A percentile compares a stretch with the other conserved stretches of the same genome.
phyloP scores from a whole-genome alignment of 1,140 invertebrate genomes.

The Cephus cinctus region DNA sequence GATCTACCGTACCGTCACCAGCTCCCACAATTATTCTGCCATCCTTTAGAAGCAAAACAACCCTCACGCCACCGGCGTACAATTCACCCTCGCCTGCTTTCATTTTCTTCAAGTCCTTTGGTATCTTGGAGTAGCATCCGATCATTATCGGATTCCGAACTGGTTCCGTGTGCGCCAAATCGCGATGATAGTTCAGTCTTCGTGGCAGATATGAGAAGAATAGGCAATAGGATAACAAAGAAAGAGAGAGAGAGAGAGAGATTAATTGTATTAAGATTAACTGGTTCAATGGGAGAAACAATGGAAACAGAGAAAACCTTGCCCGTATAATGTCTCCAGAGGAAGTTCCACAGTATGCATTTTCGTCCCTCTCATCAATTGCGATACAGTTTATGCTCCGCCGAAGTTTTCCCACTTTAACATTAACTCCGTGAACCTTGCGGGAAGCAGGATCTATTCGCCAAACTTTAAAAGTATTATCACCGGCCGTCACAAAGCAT shows the following conservation, averaged over 20 bases:
- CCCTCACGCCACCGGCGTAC: conserved; percentile 64
- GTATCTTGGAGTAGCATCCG: conserved; percentile 68
- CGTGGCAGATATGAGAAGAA: too few relatives aligned
- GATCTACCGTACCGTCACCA: conserved; percentile 78
- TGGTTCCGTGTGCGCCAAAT: conserved; percentile 56
- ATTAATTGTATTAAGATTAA: conserved; percentile 64
- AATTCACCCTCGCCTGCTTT: conserved; percentile 48
- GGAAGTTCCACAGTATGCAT: conserved; percentile 81
- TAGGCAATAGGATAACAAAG: not conserved
- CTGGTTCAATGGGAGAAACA: too few relatives aligned
- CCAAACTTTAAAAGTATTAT: conserved; percentile 75
- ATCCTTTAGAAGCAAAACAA: conserved; percentile 62
- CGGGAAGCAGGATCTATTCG: conserved; percentile 69
- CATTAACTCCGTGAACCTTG: conserved; percentile 69
- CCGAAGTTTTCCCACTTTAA: conserved; percentile 69
- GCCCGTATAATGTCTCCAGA: conserved; percentile 69
- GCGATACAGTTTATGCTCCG: conserved; percentile 65
- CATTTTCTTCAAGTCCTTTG: conserved; percentile 43
- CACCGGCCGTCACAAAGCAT: conserved; percentile 72
- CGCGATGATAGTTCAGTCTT: conserved; percentile 64
- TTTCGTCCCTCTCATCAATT: conserved; percentile 66
- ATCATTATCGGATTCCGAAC: conserved; percentile 62
- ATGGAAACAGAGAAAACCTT: too few relatives aligned
- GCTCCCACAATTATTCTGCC: conserved; percentile 73
- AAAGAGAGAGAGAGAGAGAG: conserved; percentile 10